phyloP scores from a whole-genome alignment of 1,140 invertebrate genomes.

The Drosophila obscura region DNA sequence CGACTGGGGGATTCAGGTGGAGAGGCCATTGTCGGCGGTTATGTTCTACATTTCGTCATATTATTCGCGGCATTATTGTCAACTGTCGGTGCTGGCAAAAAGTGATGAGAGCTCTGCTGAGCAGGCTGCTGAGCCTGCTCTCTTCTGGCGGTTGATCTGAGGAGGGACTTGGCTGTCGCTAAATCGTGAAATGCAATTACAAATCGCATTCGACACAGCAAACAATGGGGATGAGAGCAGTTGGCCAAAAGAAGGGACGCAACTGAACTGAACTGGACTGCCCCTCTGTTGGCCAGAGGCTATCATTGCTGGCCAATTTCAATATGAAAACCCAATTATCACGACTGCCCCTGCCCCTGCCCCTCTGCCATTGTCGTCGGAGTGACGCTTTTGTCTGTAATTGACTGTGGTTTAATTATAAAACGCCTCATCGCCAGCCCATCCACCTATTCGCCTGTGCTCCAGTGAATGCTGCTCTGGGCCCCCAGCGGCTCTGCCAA shows the following conservation, averaged over 20 bases:
- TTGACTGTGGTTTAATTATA: conserved; percentile 82
- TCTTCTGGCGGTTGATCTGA: conserved; percentile 54
- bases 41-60: conserved; percentile 83
- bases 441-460: not conserved
- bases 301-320: conserved; percentile 40
- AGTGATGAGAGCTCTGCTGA: conserved; percentile 50
- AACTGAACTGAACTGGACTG: no score
- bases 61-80: conserved; percentile 83
- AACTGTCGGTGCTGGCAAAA: conserved; percentile 59
- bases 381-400: conserved; percentile 82
- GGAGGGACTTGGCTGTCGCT: conserved; percentile 55
- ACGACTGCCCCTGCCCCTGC: conserved; percentile 51
- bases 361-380: conserved; percentile 15
- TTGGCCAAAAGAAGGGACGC: conserved; percentile 10
- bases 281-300: conserved; percentile 28
- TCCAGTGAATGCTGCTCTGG: not conserved
- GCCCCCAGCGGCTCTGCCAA: conserved; percentile 9
- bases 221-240: not conserved
- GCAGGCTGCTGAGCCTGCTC: no score
- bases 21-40: conserved; percentile 65
- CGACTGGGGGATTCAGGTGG: conserved; percentile 24
- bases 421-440: conserved; percentile 65
- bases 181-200: conserved; percentile 81
- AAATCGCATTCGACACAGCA: conserved; percentile 15
- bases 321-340: conserved; percentile 81